phyloP scores from a whole-genome alignment of 23 tunicate genomes.

The Styela plicata region DNA sequence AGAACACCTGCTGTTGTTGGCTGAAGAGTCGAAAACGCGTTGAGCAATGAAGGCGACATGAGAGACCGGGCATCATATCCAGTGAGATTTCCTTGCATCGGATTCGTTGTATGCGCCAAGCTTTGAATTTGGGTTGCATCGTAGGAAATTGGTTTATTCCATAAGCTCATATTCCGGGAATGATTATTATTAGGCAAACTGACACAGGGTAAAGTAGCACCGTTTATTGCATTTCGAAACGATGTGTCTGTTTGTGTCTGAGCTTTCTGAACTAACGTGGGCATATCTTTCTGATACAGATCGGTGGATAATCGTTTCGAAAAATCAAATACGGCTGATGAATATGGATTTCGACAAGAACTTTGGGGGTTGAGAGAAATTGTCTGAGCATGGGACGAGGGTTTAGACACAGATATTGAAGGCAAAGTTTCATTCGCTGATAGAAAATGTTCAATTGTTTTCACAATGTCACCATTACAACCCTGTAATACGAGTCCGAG shows the following conservation, averaged over 20 bases:
- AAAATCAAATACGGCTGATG: slow-evolving; percentile 9
- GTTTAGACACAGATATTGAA: not conserved
- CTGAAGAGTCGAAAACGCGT: slow-evolving; percentile 22
- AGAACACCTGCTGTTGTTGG: not conserved
- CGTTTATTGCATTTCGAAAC: not conserved
- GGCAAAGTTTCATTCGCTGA: slow-evolving; percentile 60
- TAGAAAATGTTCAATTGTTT: slow-evolving; percentile 92
- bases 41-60: not conserved
- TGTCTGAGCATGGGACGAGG: not conserved
- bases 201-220: not conserved
- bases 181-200: not conserved
- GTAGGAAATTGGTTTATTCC: not conserved
- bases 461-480: slow-evolving; percentile 82
- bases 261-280: not conserved
- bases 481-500: slow-evolving; percentile 86
- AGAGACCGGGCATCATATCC: not conserved
- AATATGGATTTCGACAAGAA: not conserved
- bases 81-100: not conserved
- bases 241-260: not conserved
- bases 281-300: not conserved
- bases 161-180: not conserved
- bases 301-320: not conserved
- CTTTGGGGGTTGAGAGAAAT: not conserved
- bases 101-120: not conserved
- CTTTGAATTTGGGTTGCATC: not conserved